Evolutionary conservation across 2,888 invertebrate species (phyloP).

Genomic region (Nowickia ferox): DNA sequence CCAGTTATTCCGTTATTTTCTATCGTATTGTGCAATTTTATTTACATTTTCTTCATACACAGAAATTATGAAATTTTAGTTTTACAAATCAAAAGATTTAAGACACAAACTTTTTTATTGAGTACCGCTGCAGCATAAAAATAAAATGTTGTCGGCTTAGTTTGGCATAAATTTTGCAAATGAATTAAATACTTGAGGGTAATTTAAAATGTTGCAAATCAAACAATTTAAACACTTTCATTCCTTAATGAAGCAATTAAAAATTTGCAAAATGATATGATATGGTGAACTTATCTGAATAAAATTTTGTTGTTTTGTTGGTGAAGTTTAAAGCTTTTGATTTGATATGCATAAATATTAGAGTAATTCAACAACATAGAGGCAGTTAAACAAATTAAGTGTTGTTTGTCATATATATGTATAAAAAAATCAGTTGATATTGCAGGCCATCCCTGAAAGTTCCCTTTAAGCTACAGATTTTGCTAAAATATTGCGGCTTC

Average conservation of each 20-base stretch:
- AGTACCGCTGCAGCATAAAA: neutral
- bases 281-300: too few relatives aligned
- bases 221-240: neutral
- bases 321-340: too few relatives aligned
- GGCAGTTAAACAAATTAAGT: too few relatives aligned
- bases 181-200: neutral
- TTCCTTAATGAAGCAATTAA: neutral
- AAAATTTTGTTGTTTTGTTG: too few relatives aligned
- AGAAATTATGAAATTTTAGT: constrained; percentile 26
- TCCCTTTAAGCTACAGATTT: too few relatives aligned
- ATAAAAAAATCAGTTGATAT: too few relatives aligned
- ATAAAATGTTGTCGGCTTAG: neutral
- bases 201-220: neutral
- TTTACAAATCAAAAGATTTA: constrained; percentile 46
- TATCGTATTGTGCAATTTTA: constrained; percentile 33
- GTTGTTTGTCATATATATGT: too few relatives aligned
- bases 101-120: constrained; percentile 11
- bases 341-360: too few relatives aligned
- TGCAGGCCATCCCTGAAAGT: too few relatives aligned
- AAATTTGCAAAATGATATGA: neutral
- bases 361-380: too few relatives aligned
- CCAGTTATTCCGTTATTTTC: constrained; percentile 25
- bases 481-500: too few relatives aligned
- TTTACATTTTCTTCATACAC: constrained; percentile 30
- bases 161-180: constrained; percentile 11